phyloP scores from a whole-genome alignment of 2,797 vertebrate species.

The Chrosomus eos region DNA sequence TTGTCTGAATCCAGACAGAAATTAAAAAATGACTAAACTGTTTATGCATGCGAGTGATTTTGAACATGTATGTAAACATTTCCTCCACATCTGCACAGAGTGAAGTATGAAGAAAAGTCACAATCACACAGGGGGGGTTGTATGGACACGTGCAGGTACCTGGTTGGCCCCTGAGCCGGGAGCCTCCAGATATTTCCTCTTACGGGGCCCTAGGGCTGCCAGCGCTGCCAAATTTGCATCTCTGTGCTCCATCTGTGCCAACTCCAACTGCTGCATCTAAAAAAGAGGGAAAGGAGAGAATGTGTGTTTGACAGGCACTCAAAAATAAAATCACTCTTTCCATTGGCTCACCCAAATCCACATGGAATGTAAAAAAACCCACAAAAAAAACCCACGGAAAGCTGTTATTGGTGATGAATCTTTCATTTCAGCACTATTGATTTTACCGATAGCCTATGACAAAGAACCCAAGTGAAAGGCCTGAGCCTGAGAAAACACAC shows the following conservation, averaged over 20 bases:
- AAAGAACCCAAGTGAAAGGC: not conserved
- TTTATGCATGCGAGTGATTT: conserved; percentile 23
- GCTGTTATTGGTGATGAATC: conserved; percentile 41
- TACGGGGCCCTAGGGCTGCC: conserved; percentile 93
- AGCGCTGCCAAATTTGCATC: conserved; percentile 93
- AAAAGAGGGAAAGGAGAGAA: conserved; percentile 20
- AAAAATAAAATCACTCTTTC: conserved; percentile 37
- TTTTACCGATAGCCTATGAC: conserved; percentile 23
- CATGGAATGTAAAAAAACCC: conserved; percentile 9
- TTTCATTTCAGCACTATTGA: conserved; percentile 37
- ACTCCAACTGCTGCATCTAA: conserved; percentile 90
- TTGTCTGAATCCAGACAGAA: conserved; percentile 9
- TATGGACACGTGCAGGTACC: conserved; percentile 70
- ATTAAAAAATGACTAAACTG: not conserved
- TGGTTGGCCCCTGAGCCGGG: conserved; percentile 68
- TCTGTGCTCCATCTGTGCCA: conserved; percentile 87
- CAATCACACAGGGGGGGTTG: conserved; percentile 2
- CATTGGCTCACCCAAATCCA: conserved; percentile 22
- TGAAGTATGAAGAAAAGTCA: conserved; percentile 12
- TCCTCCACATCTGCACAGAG: conserved; percentile 14
- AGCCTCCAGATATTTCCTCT: conserved; percentile 84
- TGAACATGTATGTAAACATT: not conserved
- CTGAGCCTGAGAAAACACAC: not conserved
- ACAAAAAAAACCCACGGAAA: not conserved
- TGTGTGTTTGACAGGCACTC: not conserved